These are phyloP conservation scores for Bubo blakistoni DNA, from an alignment of 2,113 vertebrate genomes.

Conservation along the genomic window DNA sequence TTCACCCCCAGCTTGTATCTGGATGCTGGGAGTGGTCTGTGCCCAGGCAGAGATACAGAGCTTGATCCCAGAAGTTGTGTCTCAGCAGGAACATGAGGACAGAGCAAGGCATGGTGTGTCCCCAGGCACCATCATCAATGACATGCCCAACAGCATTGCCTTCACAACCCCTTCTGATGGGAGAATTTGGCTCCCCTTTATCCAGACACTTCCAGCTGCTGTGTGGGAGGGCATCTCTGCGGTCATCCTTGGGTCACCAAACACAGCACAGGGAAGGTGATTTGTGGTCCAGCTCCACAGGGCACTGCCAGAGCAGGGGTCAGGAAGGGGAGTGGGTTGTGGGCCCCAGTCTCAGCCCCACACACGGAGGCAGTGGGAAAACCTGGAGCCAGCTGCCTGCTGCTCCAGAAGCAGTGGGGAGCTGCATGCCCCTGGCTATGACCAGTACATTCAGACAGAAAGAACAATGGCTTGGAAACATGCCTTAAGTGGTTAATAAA, in stretches of 20 bases:
- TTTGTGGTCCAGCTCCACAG: neutral
- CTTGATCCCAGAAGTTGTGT: neutral
- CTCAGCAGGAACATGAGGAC: neutral
- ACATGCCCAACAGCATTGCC: neutral
- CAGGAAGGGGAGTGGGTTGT: neutral
- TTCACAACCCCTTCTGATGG: neutral
- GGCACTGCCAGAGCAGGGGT: neutral
- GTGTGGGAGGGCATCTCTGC: accelerated
- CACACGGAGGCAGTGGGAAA: neutral
- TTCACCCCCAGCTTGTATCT: accelerated
- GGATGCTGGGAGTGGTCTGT: neutral
- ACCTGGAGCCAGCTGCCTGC: neutral
- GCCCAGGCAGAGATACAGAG: neutral
- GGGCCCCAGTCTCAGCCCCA: neutral
- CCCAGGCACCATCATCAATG: neutral
- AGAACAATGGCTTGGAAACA: neutral
- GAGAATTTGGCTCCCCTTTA: neutral
- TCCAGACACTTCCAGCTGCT: neutral
- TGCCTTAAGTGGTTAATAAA: neutral
- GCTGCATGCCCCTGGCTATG: neutral
- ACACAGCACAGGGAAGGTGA: neutral
- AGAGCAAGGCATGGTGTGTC: neutral
- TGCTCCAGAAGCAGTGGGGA: neutral
- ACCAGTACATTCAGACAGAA: no score
- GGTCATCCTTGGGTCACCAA: neutral